These are phyloP conservation scores for Trichopoda pennipes DNA, from an alignment of 2,888 invertebrate genomes.

Conservation along the genomic window DNA sequence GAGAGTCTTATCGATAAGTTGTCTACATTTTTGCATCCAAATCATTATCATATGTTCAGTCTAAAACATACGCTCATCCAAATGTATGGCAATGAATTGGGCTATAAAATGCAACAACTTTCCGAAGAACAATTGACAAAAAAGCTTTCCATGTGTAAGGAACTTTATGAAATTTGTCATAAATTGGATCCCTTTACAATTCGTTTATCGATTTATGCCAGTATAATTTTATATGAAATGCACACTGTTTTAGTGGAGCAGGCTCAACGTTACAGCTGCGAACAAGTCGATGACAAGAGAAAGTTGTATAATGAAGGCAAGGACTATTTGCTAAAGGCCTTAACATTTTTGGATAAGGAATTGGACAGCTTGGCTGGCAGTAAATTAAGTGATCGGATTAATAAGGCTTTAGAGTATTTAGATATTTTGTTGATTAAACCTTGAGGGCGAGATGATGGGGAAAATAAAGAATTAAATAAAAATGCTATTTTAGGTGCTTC, in stretches of 20 bases:
- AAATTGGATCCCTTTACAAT: slow-evolving; percentile 88
- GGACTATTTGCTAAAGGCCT: slow-evolving; percentile 73
- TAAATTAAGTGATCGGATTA: slow-evolving; percentile 74
- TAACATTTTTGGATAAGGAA: slow-evolving; percentile 76
- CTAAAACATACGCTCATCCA: slow-evolving; percentile 92
- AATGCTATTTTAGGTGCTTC: not conserved
- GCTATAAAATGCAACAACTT: slow-evolving; percentile 82
- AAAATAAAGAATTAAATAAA: not conserved
- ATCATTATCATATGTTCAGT: slow-evolving; percentile 91
- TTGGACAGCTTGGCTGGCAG: slow-evolving; percentile 77
- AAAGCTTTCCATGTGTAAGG: slow-evolving; percentile 86
- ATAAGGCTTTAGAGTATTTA: slow-evolving; percentile 65
- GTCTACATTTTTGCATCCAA: slow-evolving; percentile 88
- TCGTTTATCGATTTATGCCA: slow-evolving; percentile 87
- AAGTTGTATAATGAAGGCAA: slow-evolving; percentile 71
- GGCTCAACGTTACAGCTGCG: slow-evolving; percentile 78
- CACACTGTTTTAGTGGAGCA: slow-evolving; percentile 83
- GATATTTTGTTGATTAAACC: slow-evolving; percentile 58
- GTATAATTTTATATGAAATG: slow-evolving; percentile 89
- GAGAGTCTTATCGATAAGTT: slow-evolving; percentile 86
- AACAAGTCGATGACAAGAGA: slow-evolving; percentile 50
- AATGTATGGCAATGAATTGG: slow-evolving; percentile 87
- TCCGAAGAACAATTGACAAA: slow-evolving; percentile 84
- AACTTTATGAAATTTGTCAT: slow-evolving; percentile 84
- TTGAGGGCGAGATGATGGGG: not conserved